Conservation (phyloP, 2,113 vertebrate species). For the Tenrec ecaudatus region DNA sequence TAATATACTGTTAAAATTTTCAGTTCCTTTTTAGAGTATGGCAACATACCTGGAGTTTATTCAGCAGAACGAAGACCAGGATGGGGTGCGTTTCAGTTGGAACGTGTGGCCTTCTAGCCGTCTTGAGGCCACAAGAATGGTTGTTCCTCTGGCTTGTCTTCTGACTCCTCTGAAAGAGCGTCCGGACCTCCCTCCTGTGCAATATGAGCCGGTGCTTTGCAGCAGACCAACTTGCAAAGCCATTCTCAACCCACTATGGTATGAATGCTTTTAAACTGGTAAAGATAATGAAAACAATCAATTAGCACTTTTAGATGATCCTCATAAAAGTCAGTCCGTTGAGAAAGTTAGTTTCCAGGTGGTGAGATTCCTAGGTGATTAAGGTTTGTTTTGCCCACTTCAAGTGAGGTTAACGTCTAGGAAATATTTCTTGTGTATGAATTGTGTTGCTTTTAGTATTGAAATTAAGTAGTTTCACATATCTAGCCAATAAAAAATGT, state of each 20-base stretch:
- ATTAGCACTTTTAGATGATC: neutral
- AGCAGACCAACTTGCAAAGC: conserved; percentile 95
- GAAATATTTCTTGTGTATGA: neutral
- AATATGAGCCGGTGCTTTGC: conserved; percentile 97
- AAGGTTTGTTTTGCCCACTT: neutral
- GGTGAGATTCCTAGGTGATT: neutral
- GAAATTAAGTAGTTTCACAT: conserved; percentile 33
- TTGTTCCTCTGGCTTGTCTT: conserved; percentile 96
- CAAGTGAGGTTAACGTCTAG: neutral
- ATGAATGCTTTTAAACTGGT: conserved; percentile 77
- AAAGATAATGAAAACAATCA: neutral
- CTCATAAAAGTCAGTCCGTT: neutral
- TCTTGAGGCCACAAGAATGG: conserved; percentile 96
- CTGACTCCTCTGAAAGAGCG: conserved; percentile 96
- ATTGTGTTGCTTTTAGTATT: conserved; percentile 10
- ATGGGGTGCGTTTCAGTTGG: conserved; percentile 98
- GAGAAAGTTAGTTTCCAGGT: neutral
- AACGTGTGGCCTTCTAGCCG: conserved; percentile 98
- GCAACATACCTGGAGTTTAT: conserved; percentile 97
- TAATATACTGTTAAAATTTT: conserved; percentile 30
- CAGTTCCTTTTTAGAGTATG: conserved; percentile 87
- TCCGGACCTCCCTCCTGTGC: conserved; percentile 94
- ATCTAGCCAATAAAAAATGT: conserved; percentile 4
- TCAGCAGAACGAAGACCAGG: conserved; percentile 97
- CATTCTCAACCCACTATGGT: conserved; percentile 98